phyloP scores from a whole-genome alignment of 2,888 invertebrate species.

The Eulithis prunata region DNA sequence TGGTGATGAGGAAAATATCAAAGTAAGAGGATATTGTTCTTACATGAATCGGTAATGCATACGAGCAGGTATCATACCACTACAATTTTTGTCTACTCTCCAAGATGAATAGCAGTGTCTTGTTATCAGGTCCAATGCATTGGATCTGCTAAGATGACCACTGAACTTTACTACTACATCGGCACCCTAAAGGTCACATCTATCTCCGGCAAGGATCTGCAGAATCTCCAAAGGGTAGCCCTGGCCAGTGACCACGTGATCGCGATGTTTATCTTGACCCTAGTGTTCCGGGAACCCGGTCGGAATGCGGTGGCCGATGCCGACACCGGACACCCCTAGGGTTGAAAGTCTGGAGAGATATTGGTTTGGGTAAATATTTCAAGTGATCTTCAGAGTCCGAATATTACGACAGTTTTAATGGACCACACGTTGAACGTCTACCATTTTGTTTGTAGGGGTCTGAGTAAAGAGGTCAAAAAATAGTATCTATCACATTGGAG shows the following conservation, averaged over 20 bases:
- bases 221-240: constrained; percentile 24
- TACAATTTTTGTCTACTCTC: too few relatives aligned
- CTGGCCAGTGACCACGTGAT: constrained; percentile 29
- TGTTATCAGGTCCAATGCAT: neutral
- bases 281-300: constrained; percentile 28
- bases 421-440: too few relatives aligned
- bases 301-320: constrained; percentile 44
- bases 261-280: constrained; percentile 35
- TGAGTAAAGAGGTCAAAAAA: too few relatives aligned
- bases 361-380: neutral
- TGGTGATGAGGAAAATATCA: too few relatives aligned
- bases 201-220: constrained; percentile 18
- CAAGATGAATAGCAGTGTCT: too few relatives aligned
- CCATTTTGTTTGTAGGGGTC: too few relatives aligned
- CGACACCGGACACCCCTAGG: constrained; percentile 43
- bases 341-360: neutral
- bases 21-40: too few relatives aligned
- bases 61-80: too few relatives aligned
- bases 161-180: constrained; percentile 1
- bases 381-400: neutral
- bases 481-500: too few relatives aligned
- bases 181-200: constrained; percentile 20
- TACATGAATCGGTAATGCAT: too few relatives aligned
- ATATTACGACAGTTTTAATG: too few relatives aligned
- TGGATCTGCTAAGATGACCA: neutral